Evolutionary conservation across 2,797 vertebrate genomes (phyloP), one percentile per base, ranked within the genome.

Genomic region (Smutsia gigantea): DNA sequence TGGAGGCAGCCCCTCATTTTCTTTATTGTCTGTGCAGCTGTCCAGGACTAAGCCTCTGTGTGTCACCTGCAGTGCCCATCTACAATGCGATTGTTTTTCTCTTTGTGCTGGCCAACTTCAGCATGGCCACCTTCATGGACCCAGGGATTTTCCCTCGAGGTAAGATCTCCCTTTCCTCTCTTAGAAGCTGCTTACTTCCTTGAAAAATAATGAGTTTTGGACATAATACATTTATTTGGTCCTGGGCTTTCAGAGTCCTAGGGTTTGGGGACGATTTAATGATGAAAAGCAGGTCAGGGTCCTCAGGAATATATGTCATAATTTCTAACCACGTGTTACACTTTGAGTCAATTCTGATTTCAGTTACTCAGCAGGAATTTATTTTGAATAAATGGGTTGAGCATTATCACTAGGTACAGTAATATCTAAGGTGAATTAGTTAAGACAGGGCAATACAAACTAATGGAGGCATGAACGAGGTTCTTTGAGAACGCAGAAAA

Each of bases 81-180:
- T 99, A 99, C 98, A 99, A 98, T 98, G 99, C 98, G 0, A 98
- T 99, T 71, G 99, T 99, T 98, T 99, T 99, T 98, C 99, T 99
- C 97, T 99, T 99, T 71, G 99, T 99, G 82, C 98, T 99, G 97
- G 99, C 99, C 98, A 99, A 99, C 98, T 99, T 99, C 99, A 99
- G 99, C 98, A 99, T 99, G 99, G 99, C 99, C 97, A 99, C 99
- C 59, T 99, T 99, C 98, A 99, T 99, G 99, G 99, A 99, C 98
- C 99, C 99, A 0, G 99, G 99, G 95, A 99, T 99, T 98, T 99
- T 99, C 98, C 99, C 99, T 0, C 99, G 99, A 99, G 99, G 99
- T 99, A 98, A 98, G 98, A 95, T 74, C 31, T 49, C 57, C 37
- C 19, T 61, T 27, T 61, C 39, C 63, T 88, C 27, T 0, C 27